Conservation (phyloP, 2,113 vertebrate species). For the Otocyon megalotis region DNA sequence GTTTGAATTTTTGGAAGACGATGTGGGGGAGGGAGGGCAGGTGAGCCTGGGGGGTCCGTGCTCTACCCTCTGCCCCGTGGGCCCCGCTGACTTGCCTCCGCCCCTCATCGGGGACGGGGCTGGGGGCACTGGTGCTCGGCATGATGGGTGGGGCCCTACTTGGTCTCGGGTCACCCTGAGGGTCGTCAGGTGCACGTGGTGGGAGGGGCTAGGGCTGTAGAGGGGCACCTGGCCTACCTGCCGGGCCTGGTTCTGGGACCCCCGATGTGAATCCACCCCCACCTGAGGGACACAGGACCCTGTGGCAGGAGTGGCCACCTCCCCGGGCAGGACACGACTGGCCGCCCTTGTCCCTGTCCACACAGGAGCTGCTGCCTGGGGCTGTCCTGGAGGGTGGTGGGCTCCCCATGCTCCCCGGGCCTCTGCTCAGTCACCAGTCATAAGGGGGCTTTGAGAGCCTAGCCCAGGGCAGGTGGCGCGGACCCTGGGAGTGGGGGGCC, state of each 20-base stretch:
- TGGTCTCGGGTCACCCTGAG: neutral
- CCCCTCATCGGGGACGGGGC: neutral
- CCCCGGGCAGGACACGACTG: neutral
- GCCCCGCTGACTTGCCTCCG: neutral
- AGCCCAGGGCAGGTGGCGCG: neutral
- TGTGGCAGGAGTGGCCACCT: rapidly evolving
- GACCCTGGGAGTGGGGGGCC: neutral
- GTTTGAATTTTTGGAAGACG: neutral
- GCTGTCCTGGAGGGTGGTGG: rapidly evolving
- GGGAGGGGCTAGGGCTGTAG: neutral
- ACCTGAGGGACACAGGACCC: neutral
- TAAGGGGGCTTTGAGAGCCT: neutral
- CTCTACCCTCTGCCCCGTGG: neutral
- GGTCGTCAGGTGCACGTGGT: neutral
- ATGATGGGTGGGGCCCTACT: rapidly evolving
- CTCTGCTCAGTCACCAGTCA: neutral
- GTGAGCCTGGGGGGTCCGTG: no score
- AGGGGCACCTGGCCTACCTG: no score
- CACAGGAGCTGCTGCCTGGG: neutral
- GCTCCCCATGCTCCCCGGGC: neutral
- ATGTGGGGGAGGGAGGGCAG: no score
- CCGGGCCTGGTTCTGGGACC: neutral
- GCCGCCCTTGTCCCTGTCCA: neutral
- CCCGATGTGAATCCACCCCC: no score
- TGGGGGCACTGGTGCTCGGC: no score